Base-by-base conservation (phyloP, 2,888 invertebrate genomes). In the Orgyia antiqua region DNA sequence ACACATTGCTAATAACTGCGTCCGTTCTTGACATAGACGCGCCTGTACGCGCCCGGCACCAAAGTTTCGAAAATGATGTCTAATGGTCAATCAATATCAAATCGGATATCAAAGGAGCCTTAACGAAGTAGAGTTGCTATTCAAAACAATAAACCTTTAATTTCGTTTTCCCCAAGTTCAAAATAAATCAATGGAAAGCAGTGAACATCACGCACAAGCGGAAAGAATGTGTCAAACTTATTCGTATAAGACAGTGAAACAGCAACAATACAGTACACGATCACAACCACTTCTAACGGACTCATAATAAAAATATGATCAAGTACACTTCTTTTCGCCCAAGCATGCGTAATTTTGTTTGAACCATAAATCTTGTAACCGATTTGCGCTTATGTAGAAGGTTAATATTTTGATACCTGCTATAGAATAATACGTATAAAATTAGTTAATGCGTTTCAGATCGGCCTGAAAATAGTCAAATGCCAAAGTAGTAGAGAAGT, bases 151-250 rank as follows among this genome's bases (percentile, higher is more conserved):
- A 23, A 27, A 27, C 13, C 13, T 35, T 31, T 25, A 17, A 26
- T 29, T 29, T 42, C 48, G 48, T 46, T 39, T 42, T 49, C 26
- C 39, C 44, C 27, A 31, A 35, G 34, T 43, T 45, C 27, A 45
- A 54, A 48, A 52, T 45, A 66, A 73, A 75, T 55, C 58, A 70
- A 68, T 66, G 53, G 57, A 68, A 86, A 86, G 86, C 86, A 59
- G 86, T 86, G 86, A 78, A 68, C 76, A 84, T 68, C 77, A 84
- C 86, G 83, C 86, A 75, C 66, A 86, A 86, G 86, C 86, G 83
- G 80, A 83, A 83, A 82, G 82, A 80, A 83, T 67, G 83, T 83
- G 84, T 80, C 68, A 58, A 73, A 70, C 61, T 72, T 67, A 78
- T 72, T 58, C 63, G 66, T 68, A 62, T 71, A 61, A 69, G 63